Evolutionary conservation across 2,888 invertebrate genomes (phyloP), one percentile per base, ranked within the genome.

Genomic region (Oligia strigilis): DNA sequence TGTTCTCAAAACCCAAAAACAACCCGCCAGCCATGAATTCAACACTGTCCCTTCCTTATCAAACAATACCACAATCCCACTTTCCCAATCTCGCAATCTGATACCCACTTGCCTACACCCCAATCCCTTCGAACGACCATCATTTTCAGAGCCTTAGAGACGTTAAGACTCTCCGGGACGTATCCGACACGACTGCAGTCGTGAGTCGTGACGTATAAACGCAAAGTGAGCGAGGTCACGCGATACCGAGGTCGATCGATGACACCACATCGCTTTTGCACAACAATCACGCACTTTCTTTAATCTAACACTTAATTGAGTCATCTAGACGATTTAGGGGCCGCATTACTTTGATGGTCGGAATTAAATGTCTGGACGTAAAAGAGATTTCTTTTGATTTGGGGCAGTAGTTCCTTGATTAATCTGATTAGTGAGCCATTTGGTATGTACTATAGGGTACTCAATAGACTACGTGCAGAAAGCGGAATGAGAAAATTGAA

Each of bases 221-320:
- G 70, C 58, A 23, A 36, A 40, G 52, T 67, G 29, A 80, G 75
- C 78, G 86, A 85, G 89, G 89, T 86, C 91, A 89, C 81, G 76
- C 83, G 83, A 80, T 72, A 74, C 75, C 78, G 87, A 84, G 86
- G 84, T 85, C 90, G 89, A 90, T 89, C 91, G 87, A 91, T 90
- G 91, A 84, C 87, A 82, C 79, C 76, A 77, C 81, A 82, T 83
- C 81, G 77, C 82, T 81, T 87, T 76, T 80, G 85, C 84, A 84
- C 85, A 72, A 85, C 83, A 87, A 89, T 87, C 89, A 89, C 89
- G 88, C 88, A 90, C 87, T 85, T 87, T 88, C 87, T 85, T 88
- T 87, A 88, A 86, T 89, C 83, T 82, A 69, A 72, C 74, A 69
- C 80, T 84, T 86, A 88, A 87, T 89, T 89, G 83, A 87, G 86